These are phyloP conservation scores for Pterocles orientalis DNA, from an alignment of 2,113 vertebrate genomes.

Conservation along the genomic window DNA sequence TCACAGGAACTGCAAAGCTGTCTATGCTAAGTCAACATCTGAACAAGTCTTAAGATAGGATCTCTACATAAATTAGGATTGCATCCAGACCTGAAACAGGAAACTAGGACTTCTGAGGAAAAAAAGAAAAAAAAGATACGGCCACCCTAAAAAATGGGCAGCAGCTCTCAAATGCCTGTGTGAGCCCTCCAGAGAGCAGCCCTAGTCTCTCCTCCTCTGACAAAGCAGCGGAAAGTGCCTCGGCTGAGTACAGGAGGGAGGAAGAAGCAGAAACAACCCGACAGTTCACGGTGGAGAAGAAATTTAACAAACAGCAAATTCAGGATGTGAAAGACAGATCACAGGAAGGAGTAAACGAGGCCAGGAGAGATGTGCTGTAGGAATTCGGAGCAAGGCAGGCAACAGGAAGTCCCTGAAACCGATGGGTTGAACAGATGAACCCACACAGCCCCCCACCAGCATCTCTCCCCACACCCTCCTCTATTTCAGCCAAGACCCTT, in stretches of 20 bases:
- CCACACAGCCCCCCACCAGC: background rate
- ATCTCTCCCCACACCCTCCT: background rate
- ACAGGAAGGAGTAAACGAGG: background rate
- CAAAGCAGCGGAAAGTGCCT: background rate
- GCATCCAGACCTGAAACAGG: background rate
- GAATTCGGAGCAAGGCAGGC: background rate
- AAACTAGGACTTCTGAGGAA: background rate
- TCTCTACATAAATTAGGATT: conserved; percentile 19
- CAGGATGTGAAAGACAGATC: background rate
- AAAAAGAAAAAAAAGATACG: background rate
- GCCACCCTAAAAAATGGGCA: background rate
- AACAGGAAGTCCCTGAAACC: background rate
- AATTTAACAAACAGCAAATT: background rate
- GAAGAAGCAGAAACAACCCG: background rate
- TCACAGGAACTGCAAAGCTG: background rate
- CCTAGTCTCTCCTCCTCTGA: background rate
- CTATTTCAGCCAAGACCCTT: background rate
- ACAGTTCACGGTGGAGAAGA: background rate
- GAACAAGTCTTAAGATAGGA: background rate
- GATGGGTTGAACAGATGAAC: background rate
- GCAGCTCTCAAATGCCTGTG: background rate
- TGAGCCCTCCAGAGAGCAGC: background rate
- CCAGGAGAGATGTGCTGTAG: background rate
- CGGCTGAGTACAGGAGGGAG: fast-evolving
- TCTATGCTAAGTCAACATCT: background rate